These are phyloP conservation scores for Mellivora capensis DNA, from an alignment of 2,113 vertebrate species.

Conservation along the genomic window DNA sequence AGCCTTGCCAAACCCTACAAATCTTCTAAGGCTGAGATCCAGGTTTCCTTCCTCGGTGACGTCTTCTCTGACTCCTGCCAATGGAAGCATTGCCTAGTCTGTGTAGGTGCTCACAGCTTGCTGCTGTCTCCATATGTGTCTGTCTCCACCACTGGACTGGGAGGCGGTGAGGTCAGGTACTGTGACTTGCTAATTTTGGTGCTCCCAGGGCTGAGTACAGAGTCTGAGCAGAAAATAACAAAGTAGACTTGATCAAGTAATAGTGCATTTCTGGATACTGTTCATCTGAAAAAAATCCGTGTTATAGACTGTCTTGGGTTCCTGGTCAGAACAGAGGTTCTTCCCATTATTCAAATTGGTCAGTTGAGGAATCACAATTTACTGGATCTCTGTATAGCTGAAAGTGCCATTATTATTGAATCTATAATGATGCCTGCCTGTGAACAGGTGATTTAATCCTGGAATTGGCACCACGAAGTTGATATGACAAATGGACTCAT, in stretches of 20 bases:
- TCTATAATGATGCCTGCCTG: neutral
- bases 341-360: constrained; percentile 35
- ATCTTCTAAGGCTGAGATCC: neutral
- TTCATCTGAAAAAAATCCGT: neutral
- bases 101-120: neutral
- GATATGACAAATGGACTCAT: neutral
- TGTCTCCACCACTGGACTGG: neutral
- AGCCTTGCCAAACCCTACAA: neutral
- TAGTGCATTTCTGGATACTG: neutral
- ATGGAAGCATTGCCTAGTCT: accelerated
- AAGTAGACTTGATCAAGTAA: neutral
- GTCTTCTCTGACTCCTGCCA: neutral
- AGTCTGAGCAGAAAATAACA: neutral
- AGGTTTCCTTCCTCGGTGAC: neutral
- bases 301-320: neutral
- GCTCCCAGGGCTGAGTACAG: neutral
- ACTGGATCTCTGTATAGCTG: neutral
- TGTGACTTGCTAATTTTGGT: neutral
- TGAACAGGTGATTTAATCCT: constrained; percentile 23
- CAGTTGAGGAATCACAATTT: constrained; percentile 30
- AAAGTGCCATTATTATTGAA: neutral
- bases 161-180: neutral
- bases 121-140: neutral
- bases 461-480: neutral
- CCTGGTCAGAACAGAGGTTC: neutral